Conservation (phyloP, 2,113 vertebrate species). For the Morone saxatilis region DNA sequence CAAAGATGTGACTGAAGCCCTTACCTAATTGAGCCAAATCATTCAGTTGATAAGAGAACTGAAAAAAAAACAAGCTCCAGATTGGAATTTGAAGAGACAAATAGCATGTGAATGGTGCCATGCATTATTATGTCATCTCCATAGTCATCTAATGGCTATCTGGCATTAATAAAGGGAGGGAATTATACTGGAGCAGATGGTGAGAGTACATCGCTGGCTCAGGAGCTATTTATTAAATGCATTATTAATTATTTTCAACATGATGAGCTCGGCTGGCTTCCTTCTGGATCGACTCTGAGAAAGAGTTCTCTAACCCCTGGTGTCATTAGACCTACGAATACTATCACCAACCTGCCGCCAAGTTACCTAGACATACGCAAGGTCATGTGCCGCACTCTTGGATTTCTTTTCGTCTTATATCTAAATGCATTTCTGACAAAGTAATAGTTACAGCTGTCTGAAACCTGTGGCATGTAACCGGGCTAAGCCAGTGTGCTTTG, state of each 20-base stretch:
- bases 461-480: constrained; percentile 11
- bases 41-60: constrained; percentile 67
- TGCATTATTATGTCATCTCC: constrained; percentile 84
- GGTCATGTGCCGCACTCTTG: constrained; percentile 29
- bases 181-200: constrained; percentile 86
- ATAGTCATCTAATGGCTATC: constrained; percentile 83
- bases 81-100: constrained; percentile 85
- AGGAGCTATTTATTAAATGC: constrained; percentile 88
- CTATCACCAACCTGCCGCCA: constrained; percentile 49
- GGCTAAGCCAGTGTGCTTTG: constrained; percentile 5
- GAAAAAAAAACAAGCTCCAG: constrained; percentile 68
- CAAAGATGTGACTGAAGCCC: constrained; percentile 68
- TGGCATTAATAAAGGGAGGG: constrained; percentile 84
- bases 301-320: constrained; percentile 69
- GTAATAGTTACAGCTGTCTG: constrained; percentile 22
- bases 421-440: constrained; percentile 24
- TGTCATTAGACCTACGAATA: constrained; percentile 64
- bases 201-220: constrained; percentile 81
- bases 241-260: constrained; percentile 88
- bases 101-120: constrained; percentile 83
- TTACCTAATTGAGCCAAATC: constrained; percentile 74
- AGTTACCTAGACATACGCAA: constrained; percentile 39
- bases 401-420: constrained; percentile 40
- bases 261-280: constrained; percentile 81
- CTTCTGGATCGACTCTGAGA: constrained; percentile 74